Percentiles rank a stretch among this genome's conserved stretches.
Conservation (phyloP, 1,140 invertebrate genomes). For the Coenobita brevimanus region DNA sequence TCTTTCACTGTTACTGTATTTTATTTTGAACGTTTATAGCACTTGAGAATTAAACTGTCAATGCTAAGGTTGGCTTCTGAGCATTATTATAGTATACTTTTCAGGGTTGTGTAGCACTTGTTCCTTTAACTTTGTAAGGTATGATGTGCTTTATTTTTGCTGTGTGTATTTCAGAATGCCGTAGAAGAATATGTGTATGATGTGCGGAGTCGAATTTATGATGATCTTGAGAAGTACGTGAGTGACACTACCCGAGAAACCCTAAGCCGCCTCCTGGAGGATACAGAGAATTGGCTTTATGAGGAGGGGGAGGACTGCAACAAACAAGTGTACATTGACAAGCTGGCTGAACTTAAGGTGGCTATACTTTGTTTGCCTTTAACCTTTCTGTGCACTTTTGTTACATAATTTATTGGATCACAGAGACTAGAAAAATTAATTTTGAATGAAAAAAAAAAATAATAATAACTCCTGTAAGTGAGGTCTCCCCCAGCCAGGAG, state of each 20-base stretch:
- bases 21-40: no score
- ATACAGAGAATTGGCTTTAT: slow-evolving; percentile 97
- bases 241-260: slow-evolving; percentile 81
- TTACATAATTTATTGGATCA: no score
- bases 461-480: no score
- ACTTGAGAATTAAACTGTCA: no score
- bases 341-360: slow-evolving; percentile 80
- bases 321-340: slow-evolving; percentile 85
- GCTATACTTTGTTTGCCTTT: slow-evolving; percentile 45
- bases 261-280: slow-evolving; percentile 83
- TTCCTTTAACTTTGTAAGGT: background rate
- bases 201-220: slow-evolving; percentile 88
- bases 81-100: no score
- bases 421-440: no score
- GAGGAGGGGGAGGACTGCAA: slow-evolving; percentile 94
- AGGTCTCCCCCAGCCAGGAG: no score
- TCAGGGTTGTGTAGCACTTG: no score
- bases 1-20: background rate
- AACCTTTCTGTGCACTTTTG: no score
- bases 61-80: no score
- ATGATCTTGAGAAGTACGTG: slow-evolving; percentile 85
- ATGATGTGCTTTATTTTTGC: background rate
- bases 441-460: no score
- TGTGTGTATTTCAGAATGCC: slow-evolving; percentile 79
- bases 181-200: slow-evolving; percentile 99